Percentiles rank a stretch among this genome's conserved stretches.
These are phyloP conservation scores for Drosophila kambysellisi DNA, from an alignment of 2,888 invertebrate genomes.

Conservation along the genomic window DNA sequence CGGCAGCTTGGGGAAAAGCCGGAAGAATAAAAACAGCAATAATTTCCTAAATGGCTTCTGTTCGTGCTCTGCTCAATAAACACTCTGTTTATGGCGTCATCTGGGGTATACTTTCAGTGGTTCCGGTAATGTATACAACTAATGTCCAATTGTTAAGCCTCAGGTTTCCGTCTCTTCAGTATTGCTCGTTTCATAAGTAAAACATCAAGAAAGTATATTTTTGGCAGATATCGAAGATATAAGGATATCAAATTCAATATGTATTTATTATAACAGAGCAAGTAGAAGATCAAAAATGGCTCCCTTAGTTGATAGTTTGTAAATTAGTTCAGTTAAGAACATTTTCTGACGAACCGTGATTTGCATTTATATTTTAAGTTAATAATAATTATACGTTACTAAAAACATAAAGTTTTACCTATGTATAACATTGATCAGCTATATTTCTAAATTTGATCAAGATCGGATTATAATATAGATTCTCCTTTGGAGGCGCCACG, in stretches of 20 bases:
- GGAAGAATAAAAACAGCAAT: slow-evolving; percentile 18
- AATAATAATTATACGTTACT: not conserved
- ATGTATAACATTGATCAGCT: not conserved
- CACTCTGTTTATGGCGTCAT: not conserved
- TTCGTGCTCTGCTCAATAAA: slow-evolving; percentile 21
- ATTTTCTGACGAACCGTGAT: not conserved
- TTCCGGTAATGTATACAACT: not conserved
- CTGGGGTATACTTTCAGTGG: not conserved
- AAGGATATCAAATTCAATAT: not conserved
- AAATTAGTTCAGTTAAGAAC: not conserved
- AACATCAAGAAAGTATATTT: not conserved
- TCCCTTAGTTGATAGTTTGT: not conserved
- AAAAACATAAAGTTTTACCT: not conserved
- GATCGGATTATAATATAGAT: not conserved
- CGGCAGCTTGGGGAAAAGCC: not conserved
- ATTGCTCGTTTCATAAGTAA: not conserved
- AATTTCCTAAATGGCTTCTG: slow-evolving; percentile 26
- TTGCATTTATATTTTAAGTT: too few relatives aligned
- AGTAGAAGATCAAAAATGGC: not conserved
- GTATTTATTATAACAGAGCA: not conserved
- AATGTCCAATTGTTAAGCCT: not conserved
- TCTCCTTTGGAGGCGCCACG: not conserved
- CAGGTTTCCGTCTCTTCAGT: not conserved
- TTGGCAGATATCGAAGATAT: not conserved
- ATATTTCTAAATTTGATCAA: not conserved